phyloP scores from a whole-genome alignment of 2,888 invertebrate species.

The Drosophila rubida region DNA sequence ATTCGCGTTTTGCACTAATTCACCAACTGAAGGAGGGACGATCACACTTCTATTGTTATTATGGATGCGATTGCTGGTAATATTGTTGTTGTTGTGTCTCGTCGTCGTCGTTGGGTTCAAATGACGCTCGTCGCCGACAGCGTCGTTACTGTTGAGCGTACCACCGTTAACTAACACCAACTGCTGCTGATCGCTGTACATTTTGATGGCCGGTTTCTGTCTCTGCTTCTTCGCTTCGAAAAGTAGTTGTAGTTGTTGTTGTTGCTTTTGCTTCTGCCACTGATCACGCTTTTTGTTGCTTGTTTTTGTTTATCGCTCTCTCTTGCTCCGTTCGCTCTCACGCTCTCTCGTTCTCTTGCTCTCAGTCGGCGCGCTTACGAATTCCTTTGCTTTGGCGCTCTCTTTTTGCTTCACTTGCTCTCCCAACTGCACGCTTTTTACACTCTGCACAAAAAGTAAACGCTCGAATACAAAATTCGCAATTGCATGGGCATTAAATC shows the following conservation, averaged over 20 bases:
- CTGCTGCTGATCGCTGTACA: slow-evolving; percentile 63
- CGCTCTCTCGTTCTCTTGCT: slow-evolving; percentile 25
- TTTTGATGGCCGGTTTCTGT: slow-evolving; percentile 63
- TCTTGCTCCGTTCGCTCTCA: slow-evolving; percentile 22
- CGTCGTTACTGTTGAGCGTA: slow-evolving; percentile 81
- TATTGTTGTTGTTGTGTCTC: slow-evolving; percentile 41
- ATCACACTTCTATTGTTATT: slow-evolving; percentile 48
- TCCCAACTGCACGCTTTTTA: slow-evolving; percentile 44
- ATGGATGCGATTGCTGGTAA: slow-evolving; percentile 41
- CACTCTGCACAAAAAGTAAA: slow-evolving; percentile 63
- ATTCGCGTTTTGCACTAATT: slow-evolving; percentile 72
- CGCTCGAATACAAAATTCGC: not conserved
- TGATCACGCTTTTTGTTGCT: slow-evolving; percentile 58
- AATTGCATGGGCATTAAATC: not conserved
- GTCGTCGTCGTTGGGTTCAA: slow-evolving; percentile 39
- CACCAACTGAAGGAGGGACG: slow-evolving; percentile 45
- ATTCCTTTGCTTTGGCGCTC: slow-evolving; percentile 41
- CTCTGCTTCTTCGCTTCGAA: slow-evolving; percentile 26
- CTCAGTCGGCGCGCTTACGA: slow-evolving; percentile 30
- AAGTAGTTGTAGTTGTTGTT: slow-evolving; percentile 30
- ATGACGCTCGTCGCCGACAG: slow-evolving; percentile 57
- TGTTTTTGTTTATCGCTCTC: slow-evolving; percentile 51
- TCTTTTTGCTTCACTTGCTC: slow-evolving; percentile 23
- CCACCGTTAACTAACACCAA: slow-evolving; percentile 83
- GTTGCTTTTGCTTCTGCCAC: slow-evolving; percentile 35